Conservation (phyloP, 2,113 vertebrate species). For the human region DNA sequence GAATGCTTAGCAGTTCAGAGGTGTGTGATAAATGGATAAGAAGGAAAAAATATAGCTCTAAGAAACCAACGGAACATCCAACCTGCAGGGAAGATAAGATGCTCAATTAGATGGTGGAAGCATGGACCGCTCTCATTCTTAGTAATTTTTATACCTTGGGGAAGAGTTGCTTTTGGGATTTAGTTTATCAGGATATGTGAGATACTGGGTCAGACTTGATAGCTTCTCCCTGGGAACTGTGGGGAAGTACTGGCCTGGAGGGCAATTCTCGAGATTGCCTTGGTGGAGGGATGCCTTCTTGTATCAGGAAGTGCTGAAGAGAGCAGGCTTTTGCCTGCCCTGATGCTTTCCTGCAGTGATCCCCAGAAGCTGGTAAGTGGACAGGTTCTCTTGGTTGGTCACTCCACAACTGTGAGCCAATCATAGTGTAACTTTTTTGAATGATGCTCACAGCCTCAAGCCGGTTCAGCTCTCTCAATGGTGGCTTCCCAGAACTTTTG, state of each 20-base stretch:
- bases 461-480: neutral
- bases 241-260: neutral
- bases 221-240: neutral
- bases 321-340: neutral
- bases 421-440: neutral
- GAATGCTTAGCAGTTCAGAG: slow-evolving; percentile 9
- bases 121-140: neutral
- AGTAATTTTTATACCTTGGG: slow-evolving; percentile 22
- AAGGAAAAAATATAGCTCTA: neutral
- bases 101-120: slow-evolving; percentile 5
- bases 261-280: neutral
- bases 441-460: neutral
- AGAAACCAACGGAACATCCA: neutral
- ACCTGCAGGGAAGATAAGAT: slow-evolving; percentile 16
- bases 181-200: neutral
- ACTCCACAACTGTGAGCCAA: neutral
- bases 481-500: neutral
- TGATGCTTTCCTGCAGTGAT: neutral
- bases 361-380: neutral
- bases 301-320: neutral
- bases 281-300: neutral
- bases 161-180: slow-evolving; percentile 44
- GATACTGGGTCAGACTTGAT: neutral
- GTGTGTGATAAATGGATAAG: neutral
- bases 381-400: neutral